A percentile compares a stretch with the other conserved stretches of the same genome.
These are phyloP conservation scores for Nasua narica DNA, from an alignment of 2,797 vertebrate genomes.

Conservation along the genomic window DNA sequence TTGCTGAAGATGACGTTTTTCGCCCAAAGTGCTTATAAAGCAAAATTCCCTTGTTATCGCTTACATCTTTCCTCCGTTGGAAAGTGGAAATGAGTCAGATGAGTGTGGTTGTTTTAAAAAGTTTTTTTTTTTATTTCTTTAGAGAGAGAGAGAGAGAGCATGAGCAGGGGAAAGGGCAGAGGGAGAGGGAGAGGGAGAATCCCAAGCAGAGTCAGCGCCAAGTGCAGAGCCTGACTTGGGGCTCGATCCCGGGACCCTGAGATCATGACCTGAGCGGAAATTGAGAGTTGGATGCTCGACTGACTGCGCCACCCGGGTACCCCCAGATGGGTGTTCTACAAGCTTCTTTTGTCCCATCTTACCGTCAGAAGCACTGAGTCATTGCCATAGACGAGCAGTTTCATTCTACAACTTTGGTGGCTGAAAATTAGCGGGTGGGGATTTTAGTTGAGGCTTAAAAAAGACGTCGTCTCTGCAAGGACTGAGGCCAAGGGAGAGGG, in stretches of 20 bases:
- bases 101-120: too few relatives aligned
- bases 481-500: neutral
- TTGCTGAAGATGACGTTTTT: neutral
- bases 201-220: neutral
- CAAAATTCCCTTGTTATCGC: neutral
- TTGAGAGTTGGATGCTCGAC: neutral
- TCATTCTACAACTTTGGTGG: neutral
- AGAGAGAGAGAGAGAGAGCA: too few relatives aligned
- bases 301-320: too few relatives aligned
- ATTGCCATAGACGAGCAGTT: neutral
- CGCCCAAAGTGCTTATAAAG: neutral
- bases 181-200: neutral
- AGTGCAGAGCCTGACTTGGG: neutral
- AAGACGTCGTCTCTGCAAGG: neutral
- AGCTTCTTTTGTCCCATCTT: neutral
- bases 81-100: neutral
- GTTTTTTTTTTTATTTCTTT: too few relatives aligned
- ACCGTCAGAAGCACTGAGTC: neutral
- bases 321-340: neutral
- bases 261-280: neutral
- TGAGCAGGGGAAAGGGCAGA: neutral
- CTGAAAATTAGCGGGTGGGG: neutral
- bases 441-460: neutral
- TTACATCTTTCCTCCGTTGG: neutral
- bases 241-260: neutral